Base-by-base conservation (phyloP, 2,797 vertebrate genomes). In the Platalea minor region DNA sequence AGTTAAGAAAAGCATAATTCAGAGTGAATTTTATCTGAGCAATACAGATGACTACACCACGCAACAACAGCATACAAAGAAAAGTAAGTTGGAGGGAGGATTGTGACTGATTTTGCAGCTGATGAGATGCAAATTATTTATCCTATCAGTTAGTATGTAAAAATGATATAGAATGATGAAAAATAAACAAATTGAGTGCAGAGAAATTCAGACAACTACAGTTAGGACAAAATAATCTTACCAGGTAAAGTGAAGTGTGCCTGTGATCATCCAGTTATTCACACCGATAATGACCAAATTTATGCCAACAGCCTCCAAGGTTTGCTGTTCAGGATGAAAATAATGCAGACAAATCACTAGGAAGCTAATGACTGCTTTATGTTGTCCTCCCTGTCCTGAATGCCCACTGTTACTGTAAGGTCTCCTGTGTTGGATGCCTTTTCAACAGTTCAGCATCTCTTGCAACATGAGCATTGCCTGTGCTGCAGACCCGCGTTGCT, bases 281-380 rank as follows among this genome's bases (percentile, higher is more conserved):
- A 53, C 29, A 46, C 25, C 26, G 39, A 12, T 17, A 80, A 17
- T 21, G 48, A n/a, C 7, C 8, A 60, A 76, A 72, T 65, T n/a
- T 43, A 48, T 8, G 50, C 10, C 10, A 60, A 50, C 5, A n/a
- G 8, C 17, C 17, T 53, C 31, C 24, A 57, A 18, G 6, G 8
- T 39, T 77, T 70, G 15, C 45, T 6, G 48, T 70, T 85, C 46
- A 59, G 24, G 21, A 53, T 11, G 28, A 73, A 75, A 85, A 50
- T 26, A 64, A 46, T 0, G 3, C 39, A 69, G n/a, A 26, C 5
- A 65, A 5, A 11, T 91, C 1, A 0, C 24, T 51, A 33, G 35
- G 43, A 91, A 80, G 17, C 2, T 18, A 68, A 46, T 46, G 18
- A 4, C 20, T 74, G 16, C 12, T 48, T 65, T 69, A 24, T 6